Conservation (phyloP, 1,140 invertebrate species). For the Anastrepha obliqua region DNA sequence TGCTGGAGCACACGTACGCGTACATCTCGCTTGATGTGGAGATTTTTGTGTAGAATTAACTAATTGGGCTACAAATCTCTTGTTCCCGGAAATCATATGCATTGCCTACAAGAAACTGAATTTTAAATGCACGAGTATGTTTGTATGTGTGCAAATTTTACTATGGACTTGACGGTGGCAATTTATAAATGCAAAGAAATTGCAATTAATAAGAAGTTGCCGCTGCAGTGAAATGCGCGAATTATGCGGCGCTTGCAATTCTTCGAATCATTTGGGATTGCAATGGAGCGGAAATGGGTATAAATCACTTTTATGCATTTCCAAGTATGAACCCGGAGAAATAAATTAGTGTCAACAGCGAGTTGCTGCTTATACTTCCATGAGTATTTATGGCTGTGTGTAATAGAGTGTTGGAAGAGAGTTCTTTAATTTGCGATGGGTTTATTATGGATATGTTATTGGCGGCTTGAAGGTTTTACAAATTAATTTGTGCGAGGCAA, state of each 20-base stretch:
- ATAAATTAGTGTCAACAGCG: slow-evolving; percentile 54
- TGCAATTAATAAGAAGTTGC: slow-evolving; percentile 52
- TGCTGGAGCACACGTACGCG: slow-evolving; percentile 10
- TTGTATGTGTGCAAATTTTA: background rate
- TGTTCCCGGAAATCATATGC: slow-evolving; percentile 70
- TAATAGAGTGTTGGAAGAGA: background rate
- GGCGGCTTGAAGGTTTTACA: slow-evolving; percentile 20
- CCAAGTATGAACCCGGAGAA: slow-evolving; percentile 45
- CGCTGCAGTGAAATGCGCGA: slow-evolving; percentile 55
- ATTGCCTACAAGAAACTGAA: slow-evolving; percentile 4
- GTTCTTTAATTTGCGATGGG: background rate
- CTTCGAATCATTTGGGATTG: slow-evolving; percentile 71
- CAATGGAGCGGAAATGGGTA: slow-evolving; percentile 72
- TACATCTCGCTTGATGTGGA: background rate
- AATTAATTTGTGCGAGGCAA: background rate
- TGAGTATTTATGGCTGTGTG: background rate
- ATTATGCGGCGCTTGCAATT: slow-evolving; percentile 71
- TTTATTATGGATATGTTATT: slow-evolving; percentile 1
- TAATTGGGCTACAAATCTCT: slow-evolving; percentile 74
- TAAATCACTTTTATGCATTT: slow-evolving; percentile 65
- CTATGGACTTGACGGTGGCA: slow-evolving; percentile 11
- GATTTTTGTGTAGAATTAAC: slow-evolving; percentile 61
- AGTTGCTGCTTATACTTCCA: background rate
- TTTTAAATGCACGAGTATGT: slow-evolving; percentile 9
- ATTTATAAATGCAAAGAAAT: slow-evolving; percentile 50